phyloP scores from a whole-genome alignment of 2,113 vertebrate species.

The Elgaria multicarinata region DNA sequence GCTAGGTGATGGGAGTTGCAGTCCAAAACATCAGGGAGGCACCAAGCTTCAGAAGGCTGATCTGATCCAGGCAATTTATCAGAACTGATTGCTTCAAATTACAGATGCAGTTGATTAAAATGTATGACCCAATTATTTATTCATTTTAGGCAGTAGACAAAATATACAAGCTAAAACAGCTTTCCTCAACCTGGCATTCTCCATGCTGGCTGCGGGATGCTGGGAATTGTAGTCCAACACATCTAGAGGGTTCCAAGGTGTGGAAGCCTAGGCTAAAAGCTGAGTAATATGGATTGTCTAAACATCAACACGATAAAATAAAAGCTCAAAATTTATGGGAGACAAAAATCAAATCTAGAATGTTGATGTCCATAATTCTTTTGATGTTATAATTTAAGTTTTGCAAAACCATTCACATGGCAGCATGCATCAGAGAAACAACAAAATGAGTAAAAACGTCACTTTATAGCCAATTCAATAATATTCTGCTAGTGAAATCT shows the following conservation, averaged over 20 bases:
- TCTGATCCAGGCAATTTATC: background rate
- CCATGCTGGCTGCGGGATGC: too few species aligned
- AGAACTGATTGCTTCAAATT: background rate
- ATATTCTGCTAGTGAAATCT: background rate
- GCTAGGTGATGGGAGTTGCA: too few species aligned
- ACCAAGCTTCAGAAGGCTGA: too few species aligned
- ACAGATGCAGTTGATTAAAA: background rate
- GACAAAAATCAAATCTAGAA: background rate
- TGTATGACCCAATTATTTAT: background rate
- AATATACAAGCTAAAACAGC: background rate
- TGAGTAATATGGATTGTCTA: background rate
- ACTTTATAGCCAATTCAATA: background rate
- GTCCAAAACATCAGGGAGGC: too few species aligned
- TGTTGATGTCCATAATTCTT: background rate
- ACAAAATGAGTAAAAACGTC: background rate
- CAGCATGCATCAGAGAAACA: background rate
- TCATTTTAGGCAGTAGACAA: background rate
- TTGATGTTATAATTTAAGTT: background rate
- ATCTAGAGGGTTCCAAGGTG: too few species aligned
- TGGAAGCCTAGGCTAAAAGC: background rate
- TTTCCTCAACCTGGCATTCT: too few species aligned
- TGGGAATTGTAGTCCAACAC: too few species aligned
- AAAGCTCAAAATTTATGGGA: background rate
- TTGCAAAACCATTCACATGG: background rate
- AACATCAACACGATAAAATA: background rate